phyloP scores from a whole-genome alignment of 2,113 vertebrate genomes.

The Podocnemis expansa region DNA sequence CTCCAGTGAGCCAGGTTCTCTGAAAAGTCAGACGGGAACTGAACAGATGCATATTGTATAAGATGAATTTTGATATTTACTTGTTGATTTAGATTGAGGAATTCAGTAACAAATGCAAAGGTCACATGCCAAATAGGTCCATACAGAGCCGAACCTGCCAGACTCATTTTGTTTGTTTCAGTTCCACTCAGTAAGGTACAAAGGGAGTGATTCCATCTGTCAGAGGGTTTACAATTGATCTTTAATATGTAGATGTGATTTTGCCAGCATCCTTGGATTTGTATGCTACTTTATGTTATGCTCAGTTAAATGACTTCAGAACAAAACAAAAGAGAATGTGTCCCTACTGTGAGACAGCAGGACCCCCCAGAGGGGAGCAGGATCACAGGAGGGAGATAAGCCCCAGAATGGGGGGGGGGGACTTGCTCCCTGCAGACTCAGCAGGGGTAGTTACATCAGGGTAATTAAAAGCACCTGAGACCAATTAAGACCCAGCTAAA shows the following conservation, averaged over 20 bases:
- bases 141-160: neutral
- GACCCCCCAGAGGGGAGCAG: no score
- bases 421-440: no score
- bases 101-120: neutral
- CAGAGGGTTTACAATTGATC: neutral
- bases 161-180: neutral
- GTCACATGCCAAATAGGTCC: neutral
- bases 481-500: no score
- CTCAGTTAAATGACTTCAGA: constrained; percentile 8
- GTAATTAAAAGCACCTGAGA: no score
- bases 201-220: neutral
- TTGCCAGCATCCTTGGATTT: neutral
- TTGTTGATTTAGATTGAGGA: neutral
- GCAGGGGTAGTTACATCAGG: no score
- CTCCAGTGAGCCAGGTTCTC: neutral
- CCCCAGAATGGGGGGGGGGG: no score
- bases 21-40: neutral
- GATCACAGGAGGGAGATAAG: no score
- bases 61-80: neutral
- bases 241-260: neutral
- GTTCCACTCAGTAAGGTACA: neutral
- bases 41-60: neutral
- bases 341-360: rapidly evolving
- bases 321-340: neutral
- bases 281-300: neutral